Evolutionary conservation across 2,797 vertebrate species (phyloP), one percentile per base, ranked within the genome.

Genomic region (Antennarius maculatus): DNA sequence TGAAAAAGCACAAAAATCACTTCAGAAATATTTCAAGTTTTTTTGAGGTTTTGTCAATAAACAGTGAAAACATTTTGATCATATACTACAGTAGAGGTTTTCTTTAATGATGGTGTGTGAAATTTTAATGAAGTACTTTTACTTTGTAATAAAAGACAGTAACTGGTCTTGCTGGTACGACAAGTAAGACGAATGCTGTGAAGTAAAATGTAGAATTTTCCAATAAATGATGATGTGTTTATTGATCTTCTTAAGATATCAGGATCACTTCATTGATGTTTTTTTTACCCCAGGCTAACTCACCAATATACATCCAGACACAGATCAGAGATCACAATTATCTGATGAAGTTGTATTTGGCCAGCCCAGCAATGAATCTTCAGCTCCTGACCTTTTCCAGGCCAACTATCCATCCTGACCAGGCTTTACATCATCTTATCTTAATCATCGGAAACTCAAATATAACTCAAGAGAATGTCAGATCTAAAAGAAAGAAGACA

Each of bases 391-490:
- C 68, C 66, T 61, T 76, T 54, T 46, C 12, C 3, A 8, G 47
- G 17, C 18, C 47, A n/a, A n/a, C 42, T 58, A 67, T 69, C 18
- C 57, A 46, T 61, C 28, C 52, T 42, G 50, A 58, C 42, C 47
- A n/a, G 27, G 17, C 18, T 64, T 74, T 57, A 51, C 27, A 63
- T 17, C 0, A 1, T 1, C 5, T 54, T 37, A 42, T 28, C 54
- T 42, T 61, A 39, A 47, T 45, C 51, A 49, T 58, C 28, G 49
- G 54, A 82, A 68, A 66, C 43, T 57, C 61, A 66, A 54, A 71
- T 71, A 81, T 76, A 73, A 63, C 65, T 85, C 60, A 47, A 54
- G 61, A 84, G 70, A 77, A 79, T 39, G 29, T 52, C 29, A 39
- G 61, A 18, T 27, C 49, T 46, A 16, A 63, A 66, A 58, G 42